phyloP scores from a whole-genome alignment of 2,888 invertebrate species.

The Keiferia lycopersicella region DNA sequence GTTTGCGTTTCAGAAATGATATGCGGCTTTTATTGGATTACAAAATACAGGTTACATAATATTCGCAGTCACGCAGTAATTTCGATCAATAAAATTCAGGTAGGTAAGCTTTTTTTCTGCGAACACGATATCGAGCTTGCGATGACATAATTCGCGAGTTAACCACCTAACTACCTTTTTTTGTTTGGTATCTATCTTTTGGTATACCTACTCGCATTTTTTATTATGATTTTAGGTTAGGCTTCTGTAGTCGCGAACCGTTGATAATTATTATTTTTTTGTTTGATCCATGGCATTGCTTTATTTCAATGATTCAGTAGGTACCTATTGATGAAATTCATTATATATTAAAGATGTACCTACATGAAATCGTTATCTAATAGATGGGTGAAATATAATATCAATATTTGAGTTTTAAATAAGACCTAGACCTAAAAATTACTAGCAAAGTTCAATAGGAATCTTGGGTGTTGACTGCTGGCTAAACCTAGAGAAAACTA shows the following conservation, averaged over 20 bases:
- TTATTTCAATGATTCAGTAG: too few species aligned
- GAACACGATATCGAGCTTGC: neutral
- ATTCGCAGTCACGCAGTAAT: conserved; percentile 6
- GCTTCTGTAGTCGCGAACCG: neutral
- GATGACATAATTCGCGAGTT: neutral
- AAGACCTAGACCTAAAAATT: too few species aligned
- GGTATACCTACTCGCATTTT: neutral
- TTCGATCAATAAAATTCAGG: conserved; percentile 1
- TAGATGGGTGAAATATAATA: too few species aligned
- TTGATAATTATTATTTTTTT: too few species aligned
- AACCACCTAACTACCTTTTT: neutral
- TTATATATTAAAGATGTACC: too few species aligned
- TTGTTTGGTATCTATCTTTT: neutral
- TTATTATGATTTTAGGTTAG: neutral
- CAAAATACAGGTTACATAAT: neutral
- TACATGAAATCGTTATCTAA: too few species aligned
- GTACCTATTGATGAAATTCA: too few species aligned
- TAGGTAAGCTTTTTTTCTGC: neutral
- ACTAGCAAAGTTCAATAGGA: too few species aligned
- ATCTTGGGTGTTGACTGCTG: too few species aligned
- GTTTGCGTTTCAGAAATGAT: conserved; percentile 10
- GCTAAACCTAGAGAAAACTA: too few species aligned
- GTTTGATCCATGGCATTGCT: too few species aligned
- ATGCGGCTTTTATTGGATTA: neutral
- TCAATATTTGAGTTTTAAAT: too few species aligned